Percentiles rank a stretch among this genome's conserved stretches.
phyloP scores from a whole-genome alignment of 2,797 vertebrate species.

The Tauraco hartlaubi region DNA sequence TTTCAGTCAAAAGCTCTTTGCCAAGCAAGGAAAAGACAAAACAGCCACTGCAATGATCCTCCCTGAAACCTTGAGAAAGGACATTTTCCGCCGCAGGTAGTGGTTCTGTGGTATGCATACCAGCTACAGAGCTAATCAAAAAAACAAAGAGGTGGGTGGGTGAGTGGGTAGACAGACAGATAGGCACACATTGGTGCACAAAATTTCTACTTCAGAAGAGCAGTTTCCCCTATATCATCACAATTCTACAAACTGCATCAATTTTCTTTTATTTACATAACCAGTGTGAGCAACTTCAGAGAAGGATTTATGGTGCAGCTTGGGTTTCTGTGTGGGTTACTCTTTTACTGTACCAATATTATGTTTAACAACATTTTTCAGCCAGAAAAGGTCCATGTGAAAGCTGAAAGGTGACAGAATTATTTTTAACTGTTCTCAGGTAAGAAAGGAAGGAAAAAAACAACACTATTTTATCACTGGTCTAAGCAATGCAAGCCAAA shows the following conservation, averaged over 20 bases:
- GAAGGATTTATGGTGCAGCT: conserved; percentile 32
- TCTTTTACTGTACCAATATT: conserved; percentile 44
- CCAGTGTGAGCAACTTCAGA: conserved; percentile 29
- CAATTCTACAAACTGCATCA: conserved; percentile 31
- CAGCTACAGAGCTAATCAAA: neutral
- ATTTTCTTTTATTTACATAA: conserved; percentile 64
- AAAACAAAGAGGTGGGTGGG: neutral
- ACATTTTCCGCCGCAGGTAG: neutral
- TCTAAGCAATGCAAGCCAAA: neutral
- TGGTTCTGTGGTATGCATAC: neutral
- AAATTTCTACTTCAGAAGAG: neutral
- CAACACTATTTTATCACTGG: neutral
- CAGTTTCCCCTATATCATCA: neutral
- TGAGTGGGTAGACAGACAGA: neutral
- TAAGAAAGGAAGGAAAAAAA: neutral
- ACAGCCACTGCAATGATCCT: neutral
- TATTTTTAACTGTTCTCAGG: conserved; percentile 11
- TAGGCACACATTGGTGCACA: neutral
- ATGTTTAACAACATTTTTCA: conserved; percentile 47
- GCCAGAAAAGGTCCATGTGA: neutral
- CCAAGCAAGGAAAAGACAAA: conserved; percentile 20
- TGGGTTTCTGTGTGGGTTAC: conserved; percentile 30
- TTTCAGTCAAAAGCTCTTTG: conserved; percentile 13
- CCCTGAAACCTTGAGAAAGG: neutral
- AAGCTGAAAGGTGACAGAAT: conserved; percentile 8